Evolutionary conservation across 2,797 vertebrate genomes (phyloP).

Genomic region (Spinibarbus caldwelli): DNA sequence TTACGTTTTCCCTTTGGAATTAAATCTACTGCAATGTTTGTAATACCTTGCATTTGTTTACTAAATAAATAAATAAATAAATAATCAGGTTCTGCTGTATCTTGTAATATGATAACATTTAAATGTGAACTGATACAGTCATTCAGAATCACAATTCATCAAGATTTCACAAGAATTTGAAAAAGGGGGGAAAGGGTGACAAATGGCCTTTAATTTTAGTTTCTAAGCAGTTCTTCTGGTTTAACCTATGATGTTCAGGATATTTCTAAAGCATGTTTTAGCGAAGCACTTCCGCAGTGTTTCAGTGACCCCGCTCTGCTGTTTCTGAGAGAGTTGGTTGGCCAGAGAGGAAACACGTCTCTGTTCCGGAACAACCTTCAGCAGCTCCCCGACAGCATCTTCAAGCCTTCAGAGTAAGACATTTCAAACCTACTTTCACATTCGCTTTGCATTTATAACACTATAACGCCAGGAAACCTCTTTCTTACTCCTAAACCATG

Average conservation of each 20-base stretch:
- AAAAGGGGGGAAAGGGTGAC: too few relatives aligned
- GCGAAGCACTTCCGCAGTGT: conserved; percentile 33
- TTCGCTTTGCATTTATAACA: neutral
- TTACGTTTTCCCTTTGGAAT: neutral
- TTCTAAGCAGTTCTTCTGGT: neutral
- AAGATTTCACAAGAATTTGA: neutral
- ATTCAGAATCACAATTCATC: neutral
- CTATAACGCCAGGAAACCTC: neutral
- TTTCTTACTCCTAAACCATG: neutral
- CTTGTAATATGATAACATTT: too few relatives aligned
- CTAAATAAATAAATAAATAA: too few relatives aligned
- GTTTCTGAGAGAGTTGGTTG: conserved; percentile 35
- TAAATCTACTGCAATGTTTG: neutral
- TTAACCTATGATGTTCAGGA: neutral
- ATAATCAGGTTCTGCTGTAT: too few relatives aligned
- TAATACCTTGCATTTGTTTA: neutral
- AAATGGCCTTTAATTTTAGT: neutral
- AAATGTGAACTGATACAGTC: neutral
- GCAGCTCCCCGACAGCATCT: conserved; percentile 60
- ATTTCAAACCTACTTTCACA: conserved; percentile 13
- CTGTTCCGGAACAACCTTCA: conserved; percentile 34
- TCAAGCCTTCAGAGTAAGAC: conserved; percentile 69
- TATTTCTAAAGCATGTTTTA: neutral
- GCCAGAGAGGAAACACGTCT: neutral
- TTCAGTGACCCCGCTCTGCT: neutral